A percentile compares a stretch with the other conserved stretches of the same genome.
Evolutionary conservation across 1,140 invertebrate species (phyloP).

Genomic region (Ceratosolen fusciceps): DNA sequence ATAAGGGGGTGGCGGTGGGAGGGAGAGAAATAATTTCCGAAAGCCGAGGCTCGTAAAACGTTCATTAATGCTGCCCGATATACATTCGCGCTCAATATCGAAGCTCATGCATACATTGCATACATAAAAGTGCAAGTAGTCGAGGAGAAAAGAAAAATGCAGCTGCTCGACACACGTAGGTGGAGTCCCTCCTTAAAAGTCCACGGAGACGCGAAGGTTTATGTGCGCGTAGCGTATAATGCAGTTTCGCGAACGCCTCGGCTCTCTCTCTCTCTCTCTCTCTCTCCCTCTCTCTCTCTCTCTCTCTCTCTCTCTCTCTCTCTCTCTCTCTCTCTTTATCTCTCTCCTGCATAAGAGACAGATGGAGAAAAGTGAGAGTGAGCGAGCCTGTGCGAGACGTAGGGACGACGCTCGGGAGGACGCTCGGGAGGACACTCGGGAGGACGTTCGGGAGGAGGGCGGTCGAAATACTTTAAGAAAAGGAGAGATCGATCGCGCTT

Average conservation of each 20-base stretch:
- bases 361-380: constrained; percentile 45
- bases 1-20: too few species aligned
- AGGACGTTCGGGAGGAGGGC: constrained; percentile 40
- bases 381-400: not conserved
- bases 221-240: constrained; percentile 18
- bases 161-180: constrained; percentile 17
- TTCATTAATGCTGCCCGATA: constrained; percentile 16
- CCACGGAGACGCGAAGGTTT: constrained; percentile 41
- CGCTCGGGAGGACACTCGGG: too few species aligned
- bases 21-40: not conserved
- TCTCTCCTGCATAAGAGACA: constrained; percentile 42
- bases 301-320: too few species aligned
- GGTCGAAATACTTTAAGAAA: constrained; percentile 47
- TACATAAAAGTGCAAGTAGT: constrained; percentile 22
- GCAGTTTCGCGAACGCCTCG: constrained; percentile 33
- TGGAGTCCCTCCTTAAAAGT: constrained; percentile 43
- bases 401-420: too few species aligned
- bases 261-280: too few species aligned
- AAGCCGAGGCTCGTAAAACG: constrained; percentile 14
- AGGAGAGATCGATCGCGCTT: constrained; percentile 26
- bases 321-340: too few species aligned
- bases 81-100: not conserved
- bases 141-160: constrained; percentile 20
- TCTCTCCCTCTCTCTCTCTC: too few species aligned
- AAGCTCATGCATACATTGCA: not conserved